Evolutionary conservation across 2,888 invertebrate genomes (phyloP), one percentile per base, ranked within the genome.

Genomic region (Maniola hyperantus): DNA sequence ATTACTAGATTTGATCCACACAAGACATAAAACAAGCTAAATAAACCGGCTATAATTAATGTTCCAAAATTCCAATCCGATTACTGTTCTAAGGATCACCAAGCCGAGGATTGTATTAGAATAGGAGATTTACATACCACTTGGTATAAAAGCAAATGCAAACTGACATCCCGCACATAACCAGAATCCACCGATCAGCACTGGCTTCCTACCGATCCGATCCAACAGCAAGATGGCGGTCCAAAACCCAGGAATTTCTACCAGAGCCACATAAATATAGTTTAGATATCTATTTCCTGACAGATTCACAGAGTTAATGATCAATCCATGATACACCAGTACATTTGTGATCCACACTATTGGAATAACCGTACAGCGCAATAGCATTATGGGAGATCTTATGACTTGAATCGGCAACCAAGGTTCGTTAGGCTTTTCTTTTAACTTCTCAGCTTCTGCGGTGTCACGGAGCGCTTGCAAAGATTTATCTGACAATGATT

Each of bases 221-320:
- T 95, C 94, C 77, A 96, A 89, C 54, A 95, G 83, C 20, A 95
- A 80, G 66, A 94, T 94, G 0, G 95, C 95, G 18, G 94, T 80
- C 79, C 95, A 89, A 78, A 95, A 95, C 0, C 95, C 96, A 0
- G 96, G 96, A 68, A 96, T 94, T 84, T 96, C 96, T 2, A 95
- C 93, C 5, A 94, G 84, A 0, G 94, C 90, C 8, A 95, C 95
- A 20, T 94, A 87, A 68, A 95, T 94, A 78, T 95, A 96, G 83
- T 96, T 96, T 53, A 95, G 68, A 79, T 95, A 96, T 53, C 92
- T 87, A 77, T 96, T 94, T 0, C 95, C 95, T 2, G 94, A 93
- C 67, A 96, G 83, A 46, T 94, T 93, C 7, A 95, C 95, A 0
- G 96, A 93, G 78, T 95, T 95, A 53, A 96, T 88, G 2, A 94